Evolutionary conservation across 2,113 vertebrate genomes (phyloP).

Genomic region (Neofelis nebulosa): DNA sequence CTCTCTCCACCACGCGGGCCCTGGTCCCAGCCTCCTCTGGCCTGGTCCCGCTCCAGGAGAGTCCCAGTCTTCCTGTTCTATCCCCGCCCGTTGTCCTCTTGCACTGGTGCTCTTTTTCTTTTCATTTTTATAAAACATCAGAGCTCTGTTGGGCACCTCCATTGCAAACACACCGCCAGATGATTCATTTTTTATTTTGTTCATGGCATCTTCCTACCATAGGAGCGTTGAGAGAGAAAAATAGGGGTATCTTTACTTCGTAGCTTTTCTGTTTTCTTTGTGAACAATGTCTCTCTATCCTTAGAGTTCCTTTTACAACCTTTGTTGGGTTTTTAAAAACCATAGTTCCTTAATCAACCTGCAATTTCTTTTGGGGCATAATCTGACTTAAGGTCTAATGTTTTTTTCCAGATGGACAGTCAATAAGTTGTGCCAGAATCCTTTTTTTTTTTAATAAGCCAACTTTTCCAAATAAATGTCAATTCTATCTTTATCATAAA

Average conservation of each 20-base stretch:
- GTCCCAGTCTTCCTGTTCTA: not conserved
- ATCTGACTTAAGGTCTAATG: not conserved
- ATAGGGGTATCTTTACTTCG: not conserved
- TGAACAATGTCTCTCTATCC: not conserved
- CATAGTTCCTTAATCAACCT: not conserved
- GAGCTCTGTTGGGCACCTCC: not conserved
- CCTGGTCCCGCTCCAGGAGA: not conserved
- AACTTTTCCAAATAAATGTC: not conserved
- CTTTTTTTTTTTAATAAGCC: not conserved
- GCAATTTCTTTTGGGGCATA: not conserved
- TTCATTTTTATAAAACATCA: not conserved
- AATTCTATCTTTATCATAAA: not conserved
- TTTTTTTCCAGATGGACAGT: not conserved
- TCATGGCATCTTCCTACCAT: not conserved
- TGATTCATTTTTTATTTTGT: not conserved
- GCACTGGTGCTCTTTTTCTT: not conserved
- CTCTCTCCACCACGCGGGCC: rapidly evolving
- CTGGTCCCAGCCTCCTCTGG: rapidly evolving
- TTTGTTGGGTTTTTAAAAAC: not conserved
- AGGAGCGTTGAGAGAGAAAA: too few relatives aligned
- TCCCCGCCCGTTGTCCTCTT: not conserved
- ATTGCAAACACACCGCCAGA: not conserved
- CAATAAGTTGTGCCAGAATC: not conserved
- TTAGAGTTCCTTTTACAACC: not conserved
- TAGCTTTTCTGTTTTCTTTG: not conserved